phyloP scores from a whole-genome alignment of 2,113 vertebrate species.

The Hydrochoerus hydrochaeris region DNA sequence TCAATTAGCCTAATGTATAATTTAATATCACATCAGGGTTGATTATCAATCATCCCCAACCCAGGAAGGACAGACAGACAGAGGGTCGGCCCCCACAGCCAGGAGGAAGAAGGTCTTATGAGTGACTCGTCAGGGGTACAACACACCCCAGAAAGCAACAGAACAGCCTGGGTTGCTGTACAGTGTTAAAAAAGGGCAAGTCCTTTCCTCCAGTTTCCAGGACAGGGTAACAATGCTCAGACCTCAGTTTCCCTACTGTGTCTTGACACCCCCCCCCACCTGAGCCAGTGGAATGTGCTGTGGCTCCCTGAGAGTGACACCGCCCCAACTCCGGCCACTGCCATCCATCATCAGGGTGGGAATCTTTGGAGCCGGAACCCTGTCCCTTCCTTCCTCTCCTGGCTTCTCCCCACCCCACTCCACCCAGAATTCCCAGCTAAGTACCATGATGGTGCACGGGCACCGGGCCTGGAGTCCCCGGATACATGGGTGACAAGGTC shows the following conservation, averaged over 20 bases:
- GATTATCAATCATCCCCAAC: constrained; percentile 82
- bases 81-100: background rate
- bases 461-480: background rate
- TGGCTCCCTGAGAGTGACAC: background rate
- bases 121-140: background rate
- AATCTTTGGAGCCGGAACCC: background rate
- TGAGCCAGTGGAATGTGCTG: background rate
- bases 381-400: constrained; percentile 1
- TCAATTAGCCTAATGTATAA: constrained; percentile 89
- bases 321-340: background rate
- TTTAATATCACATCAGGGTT: constrained; percentile 84
- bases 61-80: constrained; percentile 28
- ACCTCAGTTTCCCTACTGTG: background rate
- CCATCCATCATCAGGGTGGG: background rate
- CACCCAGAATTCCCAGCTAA: background rate
- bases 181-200: background rate
- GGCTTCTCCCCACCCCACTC: background rate
- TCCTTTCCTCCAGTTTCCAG: background rate
- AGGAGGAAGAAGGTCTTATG: background rate
- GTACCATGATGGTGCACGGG: background rate
- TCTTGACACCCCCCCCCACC: too few relatives aligned
- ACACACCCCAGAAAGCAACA: background rate
- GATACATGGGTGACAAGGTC: fast-evolving
- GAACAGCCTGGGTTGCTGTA: background rate
- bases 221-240: background rate